These are phyloP conservation scores for Poliocrania exsul DNA, from an alignment of 2,797 vertebrate species.

Conservation along the genomic window DNA sequence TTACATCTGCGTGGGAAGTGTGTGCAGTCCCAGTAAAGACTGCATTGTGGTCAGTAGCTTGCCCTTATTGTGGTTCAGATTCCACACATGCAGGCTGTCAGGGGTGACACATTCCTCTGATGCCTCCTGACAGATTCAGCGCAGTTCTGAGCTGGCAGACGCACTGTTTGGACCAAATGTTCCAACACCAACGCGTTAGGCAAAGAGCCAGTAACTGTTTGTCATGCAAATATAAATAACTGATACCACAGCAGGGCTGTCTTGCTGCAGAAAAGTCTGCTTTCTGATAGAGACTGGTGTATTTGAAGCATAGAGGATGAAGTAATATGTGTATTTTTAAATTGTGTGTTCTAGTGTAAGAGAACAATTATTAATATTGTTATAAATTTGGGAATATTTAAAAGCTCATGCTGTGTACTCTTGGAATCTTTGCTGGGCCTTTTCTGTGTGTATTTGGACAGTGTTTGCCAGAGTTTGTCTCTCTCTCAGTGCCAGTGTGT, in stretches of 20 bases:
- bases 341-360: not conserved
- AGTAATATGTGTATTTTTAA: not conserved
- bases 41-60: slow-evolving; percentile 46
- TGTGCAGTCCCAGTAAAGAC: not conserved
- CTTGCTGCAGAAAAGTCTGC: slow-evolving; percentile 37
- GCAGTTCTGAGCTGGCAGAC: slow-evolving; percentile 84
- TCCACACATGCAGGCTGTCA: slow-evolving; percentile 65
- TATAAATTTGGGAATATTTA: not conserved
- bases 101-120: slow-evolving; percentile 74
- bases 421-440: not conserved
- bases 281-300: not conserved
- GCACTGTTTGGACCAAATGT: slow-evolving; percentile 82
- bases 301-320: not conserved
- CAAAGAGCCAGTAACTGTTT: slow-evolving; percentile 83
- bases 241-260: slow-evolving; percentile 31
- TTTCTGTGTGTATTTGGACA: not conserved
- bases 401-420: not conserved
- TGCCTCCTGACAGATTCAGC: slow-evolving; percentile 82
- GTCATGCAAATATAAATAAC: slow-evolving; percentile 83
- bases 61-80: slow-evolving; percentile 2
- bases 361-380: not conserved
- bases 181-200: slow-evolving; percentile 77
- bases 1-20: slow-evolving; percentile 11
- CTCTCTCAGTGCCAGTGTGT: not conserved
- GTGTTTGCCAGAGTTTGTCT: not conserved